phyloP scores from a whole-genome alignment of 35 echinoderm and acorn worm species.

The Stichopus chloronotus region DNA sequence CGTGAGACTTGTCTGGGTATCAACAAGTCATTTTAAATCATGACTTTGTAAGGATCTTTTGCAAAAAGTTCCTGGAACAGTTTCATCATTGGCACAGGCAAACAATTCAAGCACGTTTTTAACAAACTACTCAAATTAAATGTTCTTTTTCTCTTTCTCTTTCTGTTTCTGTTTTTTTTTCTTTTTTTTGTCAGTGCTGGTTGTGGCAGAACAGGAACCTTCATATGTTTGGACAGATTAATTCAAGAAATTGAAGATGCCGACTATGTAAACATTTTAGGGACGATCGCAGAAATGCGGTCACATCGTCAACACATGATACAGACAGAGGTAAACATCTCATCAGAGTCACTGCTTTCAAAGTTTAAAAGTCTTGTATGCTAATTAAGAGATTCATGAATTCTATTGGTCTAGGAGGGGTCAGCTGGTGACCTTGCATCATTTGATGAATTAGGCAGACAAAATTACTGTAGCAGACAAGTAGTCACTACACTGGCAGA shows the following conservation, averaged over 20 bases:
- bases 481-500: too few relatives aligned
- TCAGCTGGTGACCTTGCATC: too few relatives aligned
- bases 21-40: too few relatives aligned
- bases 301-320: slow-evolving; percentile 90
- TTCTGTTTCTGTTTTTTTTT: background rate
- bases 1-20: too few relatives aligned
- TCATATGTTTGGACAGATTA: slow-evolving; percentile 78
- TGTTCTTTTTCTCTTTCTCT: too few relatives aligned
- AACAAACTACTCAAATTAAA: too few relatives aligned
- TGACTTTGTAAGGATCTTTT: too few relatives aligned
- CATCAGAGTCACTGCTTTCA: background rate
- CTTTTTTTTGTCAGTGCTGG: slow-evolving; percentile 77
- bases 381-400: background rate
- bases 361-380: too few relatives aligned
- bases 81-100: too few relatives aligned
- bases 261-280: slow-evolving; percentile 87
- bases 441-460: background rate
- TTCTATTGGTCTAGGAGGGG: background rate
- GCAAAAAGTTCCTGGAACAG: too few relatives aligned
- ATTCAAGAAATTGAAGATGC: slow-evolving; percentile 85
- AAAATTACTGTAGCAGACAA: background rate
- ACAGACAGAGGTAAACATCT: slow-evolving; percentile 84
- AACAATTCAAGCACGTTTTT: too few relatives aligned
- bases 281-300: slow-evolving; percentile 83
- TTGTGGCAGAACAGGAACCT: slow-evolving; percentile 90